Base-by-base conservation (phyloP, 2,888 invertebrate species). In the Ditula angustiorana region DNA sequence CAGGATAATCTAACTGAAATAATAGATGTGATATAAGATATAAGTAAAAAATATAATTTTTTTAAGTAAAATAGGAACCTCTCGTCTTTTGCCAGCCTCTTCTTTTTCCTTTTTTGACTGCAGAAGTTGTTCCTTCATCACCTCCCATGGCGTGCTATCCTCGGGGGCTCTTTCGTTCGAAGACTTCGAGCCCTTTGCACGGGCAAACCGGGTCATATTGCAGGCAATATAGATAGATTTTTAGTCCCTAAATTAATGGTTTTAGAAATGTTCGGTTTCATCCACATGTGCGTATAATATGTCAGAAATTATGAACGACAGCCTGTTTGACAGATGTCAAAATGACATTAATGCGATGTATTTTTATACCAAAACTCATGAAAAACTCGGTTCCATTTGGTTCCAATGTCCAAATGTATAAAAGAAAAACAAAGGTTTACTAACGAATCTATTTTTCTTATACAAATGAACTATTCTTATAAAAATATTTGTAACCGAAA, bases 111-210 rank as follows among this genome's bases (percentile, higher is more conserved):
- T 87, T 75, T 94, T 92, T 2, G 93, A 88, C 61, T 93, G 86
- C 50, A 93, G 71, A 16, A 95, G 80, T 71, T 95, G 95, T 69
- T 94, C 91, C 79, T 95, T 95, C 94, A 96, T 95, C 63, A 95
- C 93, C 66, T 93, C 91, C 96, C 96, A 96, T 78, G 96, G 94
- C 37, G 96, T 96, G 46, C 96, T 90, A 52, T 95, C 94, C 78
- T 95, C 95, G 1, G 95, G 95, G 11, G 94, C 76, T 70, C 94
- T 94, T 79, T 95, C 95, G 77, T 96, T 96, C 2, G 96, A 96
- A 4, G 96, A 87, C 84, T 96, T 96, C 0, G 96, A 96, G 33
- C 96, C 96, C 79, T 94, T 95, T 0, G 96, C 95, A 83, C 96
- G 90, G 24, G 96, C 95, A 90, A 95, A 96, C 71, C 96, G 90